phyloP scores from a whole-genome alignment of 2,888 invertebrate species.

The Steromphala cineraria region DNA sequence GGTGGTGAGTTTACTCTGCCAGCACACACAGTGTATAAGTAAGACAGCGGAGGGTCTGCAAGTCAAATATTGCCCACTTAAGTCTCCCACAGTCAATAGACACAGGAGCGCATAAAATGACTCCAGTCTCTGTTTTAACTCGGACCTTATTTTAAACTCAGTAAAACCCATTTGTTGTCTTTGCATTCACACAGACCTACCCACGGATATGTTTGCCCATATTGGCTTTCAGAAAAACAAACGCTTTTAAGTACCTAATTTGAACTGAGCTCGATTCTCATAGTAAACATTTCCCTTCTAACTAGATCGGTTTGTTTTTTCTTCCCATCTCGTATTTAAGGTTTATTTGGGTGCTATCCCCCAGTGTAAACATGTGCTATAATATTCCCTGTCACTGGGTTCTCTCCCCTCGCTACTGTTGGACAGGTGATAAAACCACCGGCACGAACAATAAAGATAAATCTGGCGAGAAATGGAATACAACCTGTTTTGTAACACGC shows the following conservation, averaged over 20 bases:
- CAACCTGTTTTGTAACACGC: no score
- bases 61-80: neutral
- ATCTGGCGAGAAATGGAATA: no score
- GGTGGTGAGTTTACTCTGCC: neutral
- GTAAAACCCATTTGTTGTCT: neutral
- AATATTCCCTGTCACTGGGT: no score
- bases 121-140: neutral
- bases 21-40: neutral
- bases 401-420: no score
- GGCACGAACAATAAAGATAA: no score
- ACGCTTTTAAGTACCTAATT: neutral
- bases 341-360: no score
- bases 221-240: neutral
- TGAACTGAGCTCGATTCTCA: neutral
- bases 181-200: neutral
- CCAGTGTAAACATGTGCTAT: no score
- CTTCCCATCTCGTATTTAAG: neutral
- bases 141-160: neutral
- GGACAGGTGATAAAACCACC: no score
- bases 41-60: neutral
- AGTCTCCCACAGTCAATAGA: neutral
- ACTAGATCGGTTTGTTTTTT: neutral
- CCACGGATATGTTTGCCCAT: neutral
- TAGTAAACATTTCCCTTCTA: neutral
- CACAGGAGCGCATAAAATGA: neutral